These are phyloP conservation scores for Gambusia yucatana DNA, from an alignment of 2,797 vertebrate genomes.

Conservation along the genomic window DNA sequence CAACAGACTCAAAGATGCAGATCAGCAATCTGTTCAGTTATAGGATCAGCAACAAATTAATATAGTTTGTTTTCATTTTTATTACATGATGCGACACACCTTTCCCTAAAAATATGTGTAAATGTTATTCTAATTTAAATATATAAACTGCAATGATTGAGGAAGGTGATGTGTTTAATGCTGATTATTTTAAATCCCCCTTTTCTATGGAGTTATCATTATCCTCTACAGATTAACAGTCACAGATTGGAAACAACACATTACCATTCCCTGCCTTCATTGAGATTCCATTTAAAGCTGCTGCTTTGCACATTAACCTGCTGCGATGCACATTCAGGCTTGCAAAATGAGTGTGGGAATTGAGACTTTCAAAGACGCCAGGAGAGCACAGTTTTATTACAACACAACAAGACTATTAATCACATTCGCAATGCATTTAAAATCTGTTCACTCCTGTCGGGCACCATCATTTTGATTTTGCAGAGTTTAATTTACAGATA, in stretches of 20 bases:
- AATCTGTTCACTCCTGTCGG: constrained; percentile 27
- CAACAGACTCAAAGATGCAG: not conserved
- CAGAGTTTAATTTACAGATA: constrained; percentile 27
- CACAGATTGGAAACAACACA: constrained; percentile 38
- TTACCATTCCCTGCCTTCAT: constrained; percentile 46
- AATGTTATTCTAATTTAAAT: constrained; percentile 11
- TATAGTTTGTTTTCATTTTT: not conserved
- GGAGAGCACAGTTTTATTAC: constrained; percentile 43
- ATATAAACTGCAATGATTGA: constrained; percentile 19
- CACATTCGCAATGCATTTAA: constrained; percentile 34
- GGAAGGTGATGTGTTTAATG: constrained; percentile 16
- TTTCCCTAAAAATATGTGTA: not conserved
- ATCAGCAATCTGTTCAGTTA: not conserved
- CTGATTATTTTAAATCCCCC: constrained; percentile 38
- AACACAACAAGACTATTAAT: constrained; percentile 49
- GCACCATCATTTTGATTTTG: constrained; percentile 16
- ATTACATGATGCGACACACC: not conserved
- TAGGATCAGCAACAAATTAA: not conserved
- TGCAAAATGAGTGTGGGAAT: constrained; percentile 48
- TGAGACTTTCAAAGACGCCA: constrained; percentile 42
- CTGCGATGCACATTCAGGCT: constrained; percentile 33
- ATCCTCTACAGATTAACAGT: constrained; percentile 33
- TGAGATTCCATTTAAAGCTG: constrained; percentile 48
- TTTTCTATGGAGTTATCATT: constrained; percentile 35
- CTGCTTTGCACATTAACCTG: constrained; percentile 38